Base-by-base conservation (phyloP, 2,888 invertebrate species). In the Zaprionus lineosus region DNA sequence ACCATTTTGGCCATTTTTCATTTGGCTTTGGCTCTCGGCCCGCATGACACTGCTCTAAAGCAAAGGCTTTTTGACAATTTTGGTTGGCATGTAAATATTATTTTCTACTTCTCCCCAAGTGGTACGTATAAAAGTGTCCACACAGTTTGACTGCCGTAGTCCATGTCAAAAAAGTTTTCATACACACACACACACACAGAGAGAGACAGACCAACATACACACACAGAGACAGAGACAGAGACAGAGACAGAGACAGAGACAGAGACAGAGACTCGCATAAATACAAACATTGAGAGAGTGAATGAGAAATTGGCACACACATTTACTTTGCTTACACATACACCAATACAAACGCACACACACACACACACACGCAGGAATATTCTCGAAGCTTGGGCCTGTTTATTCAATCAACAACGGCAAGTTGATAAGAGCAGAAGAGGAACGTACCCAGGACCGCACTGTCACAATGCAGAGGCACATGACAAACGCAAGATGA, bases 401-500 rank as follows among this genome's bases (percentile, higher is more conserved):
- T 78, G 78, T 78, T 83, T 78, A 78, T 83, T 78, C 78, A 78
- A 78, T 78, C 84, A 78, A 78, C 84, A 83, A 65, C 59, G 34
- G 58, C 64, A 58, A 65, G 55, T 62, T 62, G 76, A 72, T 67
- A 72, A 75, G 61, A 74, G 59, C 33, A 60, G 29, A 50, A 34
- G 3, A 21, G 33, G 19, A 29, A 36, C 21, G 43, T 28, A 18
- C 8, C 5, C 15, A 12, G 8, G 12, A 41, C 62, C 62, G 34
- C 59, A 63, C 56, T 81, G 69, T 62, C 65, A 81, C 81, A 83
- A 79, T 84, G 81, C 77, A 73, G 57, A 67, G 65, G 59, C 58
- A 79, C 48, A 79, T 72, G 76, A 83, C 84, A 83, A 73, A 83
- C 76, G 70, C 64, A 83, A 84, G 81, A 83, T 78, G 78, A 84